Evolutionary conservation across 2,888 invertebrate species (phyloP), one percentile per base, ranked within the genome.

Genomic region (Sinohyriopsis cumingii): DNA sequence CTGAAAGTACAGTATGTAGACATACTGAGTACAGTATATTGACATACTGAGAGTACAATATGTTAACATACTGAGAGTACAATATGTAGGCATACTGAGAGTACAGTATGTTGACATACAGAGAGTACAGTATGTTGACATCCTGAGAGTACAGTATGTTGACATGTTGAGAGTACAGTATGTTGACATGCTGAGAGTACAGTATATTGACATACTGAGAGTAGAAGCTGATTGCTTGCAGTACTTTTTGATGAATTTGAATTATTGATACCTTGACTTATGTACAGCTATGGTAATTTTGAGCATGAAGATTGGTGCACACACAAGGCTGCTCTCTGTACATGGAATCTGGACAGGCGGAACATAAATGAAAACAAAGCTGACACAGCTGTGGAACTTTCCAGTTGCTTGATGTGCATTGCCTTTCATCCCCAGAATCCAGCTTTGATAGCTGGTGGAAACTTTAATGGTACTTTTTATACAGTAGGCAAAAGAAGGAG

Each of bases 241-340:
- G 65, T 63, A 53, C 60, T 67, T 65, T 28, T 9, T 68, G 12
- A 15, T 55, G 55, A n/a, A 7, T 57, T 15, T 24, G 24, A 68
- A 3, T 28, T 33, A 55, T 62, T 19, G 15, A 15, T 45, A n/a
- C 74, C 75, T 77, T 77, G 61, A 77, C 71, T 12, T 20, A 55
- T 59, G 4, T 56, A 15, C 25, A 88, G 86, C 33, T 88, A 81
- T 81, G 90, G 90, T 33, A 79, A 88, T 55, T 82, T 79, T 78
- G 89, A 90, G 68, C 91, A 91, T 78, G 90, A 90, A 65, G 89
- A 90, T 71, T 90, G 90, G 90, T 91, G 91, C 75, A 89, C 88
- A 24, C 90, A 91, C 73, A 84, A 83, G 62, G 85, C 89, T 20
- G 79, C 86, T 5, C 73, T 91, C 22, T 89, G 88, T 67, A 87